Evolutionary conservation across 1,140 invertebrate species (phyloP).

Genomic region (Drosophila funebris): DNA sequence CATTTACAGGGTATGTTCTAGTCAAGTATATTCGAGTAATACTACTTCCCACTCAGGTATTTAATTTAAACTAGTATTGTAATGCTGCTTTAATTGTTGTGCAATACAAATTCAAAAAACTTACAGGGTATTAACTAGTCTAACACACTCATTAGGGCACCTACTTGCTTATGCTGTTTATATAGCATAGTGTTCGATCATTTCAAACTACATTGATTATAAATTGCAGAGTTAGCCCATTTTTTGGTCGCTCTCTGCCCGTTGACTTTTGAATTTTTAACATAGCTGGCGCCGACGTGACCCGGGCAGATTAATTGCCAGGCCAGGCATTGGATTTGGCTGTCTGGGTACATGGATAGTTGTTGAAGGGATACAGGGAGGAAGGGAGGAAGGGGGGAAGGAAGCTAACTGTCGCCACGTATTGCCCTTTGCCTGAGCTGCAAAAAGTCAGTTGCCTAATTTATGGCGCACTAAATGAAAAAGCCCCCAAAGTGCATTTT

Average conservation of each 20-base stretch:
- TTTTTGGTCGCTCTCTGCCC: not conserved
- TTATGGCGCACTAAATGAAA: constrained; percentile 66
- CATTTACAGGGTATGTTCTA: too few relatives aligned
- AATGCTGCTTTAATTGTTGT: too few relatives aligned
- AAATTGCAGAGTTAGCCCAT: constrained; percentile 12
- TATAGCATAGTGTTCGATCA: constrained; percentile 5
- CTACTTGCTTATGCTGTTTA: constrained; percentile 1
- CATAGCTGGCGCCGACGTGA: constrained; percentile 42
- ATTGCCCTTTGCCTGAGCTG: constrained; percentile 25
- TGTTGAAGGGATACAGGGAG: not conserved
- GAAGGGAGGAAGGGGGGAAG: not conserved
- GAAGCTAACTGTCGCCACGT: constrained; percentile 36
- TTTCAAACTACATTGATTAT: constrained; percentile 25
- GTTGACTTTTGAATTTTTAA: constrained; percentile 44
- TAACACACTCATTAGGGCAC: not conserved
- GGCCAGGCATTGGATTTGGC: constrained; percentile 22
- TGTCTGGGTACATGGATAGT: not conserved
- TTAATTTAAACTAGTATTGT: too few relatives aligned
- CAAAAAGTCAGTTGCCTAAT: constrained; percentile 53
- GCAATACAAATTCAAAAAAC: too few relatives aligned
- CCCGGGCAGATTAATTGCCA: constrained; percentile 56
- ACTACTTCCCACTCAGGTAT: too few relatives aligned
- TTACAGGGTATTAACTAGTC: not conserved
- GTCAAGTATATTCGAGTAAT: too few relatives aligned
- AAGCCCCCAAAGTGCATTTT: constrained; percentile 61